These are phyloP conservation scores for Lepus timidus DNA, from an alignment of 2,113 vertebrate species.

Conservation along the genomic window DNA sequence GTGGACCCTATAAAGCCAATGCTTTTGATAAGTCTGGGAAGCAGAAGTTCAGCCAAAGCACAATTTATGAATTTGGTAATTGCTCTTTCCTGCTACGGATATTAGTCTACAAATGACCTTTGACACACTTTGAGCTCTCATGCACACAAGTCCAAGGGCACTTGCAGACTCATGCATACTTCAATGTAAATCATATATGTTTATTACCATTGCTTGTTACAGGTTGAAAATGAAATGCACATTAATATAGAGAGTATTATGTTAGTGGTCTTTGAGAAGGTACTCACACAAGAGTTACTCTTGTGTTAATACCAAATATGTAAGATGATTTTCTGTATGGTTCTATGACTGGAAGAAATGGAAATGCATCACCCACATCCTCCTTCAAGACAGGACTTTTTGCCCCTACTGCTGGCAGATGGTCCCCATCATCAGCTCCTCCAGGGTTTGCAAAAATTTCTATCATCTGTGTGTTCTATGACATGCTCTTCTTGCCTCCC, in stretches of 20 bases:
- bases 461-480: not conserved
- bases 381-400: not conserved
- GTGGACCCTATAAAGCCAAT: not conserved
- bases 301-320: not conserved
- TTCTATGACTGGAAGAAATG: not conserved
- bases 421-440: not conserved
- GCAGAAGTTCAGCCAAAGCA: not conserved
- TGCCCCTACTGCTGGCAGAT: not conserved
- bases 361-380: not conserved
- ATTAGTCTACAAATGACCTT: constrained; percentile 15
- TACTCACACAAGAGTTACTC: not conserved
- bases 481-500: not conserved
- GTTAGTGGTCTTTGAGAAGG: not conserved
- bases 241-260: not conserved
- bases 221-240: constrained; percentile 2
- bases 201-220: not conserved
- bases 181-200: not conserved
- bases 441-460: not conserved
- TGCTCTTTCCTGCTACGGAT: not conserved
- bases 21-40: constrained; percentile 11
- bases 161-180: not conserved
- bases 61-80: constrained; percentile 19
- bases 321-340: not conserved
- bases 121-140: not conserved
- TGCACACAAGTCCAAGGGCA: not conserved